These are phyloP conservation scores for Molossus molossus DNA, from an alignment of 2,797 vertebrate species.

Conservation along the genomic window DNA sequence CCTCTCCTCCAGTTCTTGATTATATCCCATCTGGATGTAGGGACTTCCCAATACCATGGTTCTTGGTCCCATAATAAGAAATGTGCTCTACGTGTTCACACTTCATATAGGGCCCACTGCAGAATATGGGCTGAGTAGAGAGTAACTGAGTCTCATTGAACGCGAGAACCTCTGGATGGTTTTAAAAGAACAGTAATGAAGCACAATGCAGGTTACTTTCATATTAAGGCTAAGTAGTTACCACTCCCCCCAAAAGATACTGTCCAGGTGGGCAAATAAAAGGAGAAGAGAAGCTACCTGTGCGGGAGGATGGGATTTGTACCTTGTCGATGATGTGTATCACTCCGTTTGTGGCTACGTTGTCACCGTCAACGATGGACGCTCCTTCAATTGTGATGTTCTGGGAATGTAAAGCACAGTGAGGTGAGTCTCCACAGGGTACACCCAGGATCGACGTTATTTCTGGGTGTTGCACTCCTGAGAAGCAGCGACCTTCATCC, in stretches of 20 bases:
- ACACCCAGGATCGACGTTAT: fast-evolving
- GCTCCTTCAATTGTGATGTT: conserved; percentile 91
- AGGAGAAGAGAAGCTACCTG: fast-evolving
- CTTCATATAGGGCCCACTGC: not conserved
- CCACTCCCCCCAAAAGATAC: too few relatives aligned
- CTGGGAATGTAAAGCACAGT: conserved; percentile 87
- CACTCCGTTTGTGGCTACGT: conserved; percentile 94
- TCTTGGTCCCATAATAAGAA: not conserved
- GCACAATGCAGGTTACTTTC: not conserved
- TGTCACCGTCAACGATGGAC: conserved; percentile 89
- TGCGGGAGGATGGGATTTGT: fast-evolving
- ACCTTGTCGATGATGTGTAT: conserved; percentile 96
- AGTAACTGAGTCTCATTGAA: not conserved
- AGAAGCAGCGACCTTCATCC: not conserved
- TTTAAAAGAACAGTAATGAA: not conserved
- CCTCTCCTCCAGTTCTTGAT: not conserved
- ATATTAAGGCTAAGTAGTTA: not conserved
- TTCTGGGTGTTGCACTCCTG: not conserved
- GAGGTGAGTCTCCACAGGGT: not conserved
- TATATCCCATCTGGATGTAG: not conserved
- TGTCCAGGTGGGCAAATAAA: not conserved
- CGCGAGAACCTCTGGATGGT: not conserved
- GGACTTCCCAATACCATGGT: not conserved
- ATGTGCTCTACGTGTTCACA: not conserved
- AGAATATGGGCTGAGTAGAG: not conserved